phyloP scores from a whole-genome alignment of 2,113 vertebrate species.

The Hypanus sabinus region DNA sequence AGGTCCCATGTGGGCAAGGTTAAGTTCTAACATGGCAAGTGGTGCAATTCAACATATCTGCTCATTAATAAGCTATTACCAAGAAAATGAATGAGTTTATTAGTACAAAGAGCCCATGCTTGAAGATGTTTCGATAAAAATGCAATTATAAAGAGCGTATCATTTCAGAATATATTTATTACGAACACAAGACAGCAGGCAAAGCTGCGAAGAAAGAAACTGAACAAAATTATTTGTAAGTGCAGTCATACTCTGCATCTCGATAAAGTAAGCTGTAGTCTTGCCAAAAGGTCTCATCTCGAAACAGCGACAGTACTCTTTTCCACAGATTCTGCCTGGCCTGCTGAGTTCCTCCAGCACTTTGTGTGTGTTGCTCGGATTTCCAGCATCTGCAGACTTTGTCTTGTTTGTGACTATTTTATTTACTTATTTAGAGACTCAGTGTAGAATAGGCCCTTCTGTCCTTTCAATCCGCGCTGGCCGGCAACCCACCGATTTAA shows the following conservation, averaged over 20 bases:
- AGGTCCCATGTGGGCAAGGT: background rate
- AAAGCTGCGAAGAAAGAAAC: background rate
- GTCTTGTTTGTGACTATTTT: too few species aligned
- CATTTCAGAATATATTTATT: background rate
- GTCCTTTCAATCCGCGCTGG: too few species aligned
- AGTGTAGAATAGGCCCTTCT: too few species aligned
- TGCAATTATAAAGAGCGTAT: background rate
- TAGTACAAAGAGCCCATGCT: background rate
- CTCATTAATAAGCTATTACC: background rate
- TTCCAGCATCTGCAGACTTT: too few species aligned
- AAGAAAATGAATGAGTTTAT: background rate
- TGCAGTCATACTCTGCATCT: background rate
- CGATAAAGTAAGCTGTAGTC: too few species aligned
- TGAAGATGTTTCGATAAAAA: conserved; percentile 5
- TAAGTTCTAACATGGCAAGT: background rate
- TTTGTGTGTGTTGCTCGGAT: too few species aligned
- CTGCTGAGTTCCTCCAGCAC: too few species aligned
- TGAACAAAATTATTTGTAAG: background rate
- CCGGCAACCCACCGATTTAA: too few species aligned
- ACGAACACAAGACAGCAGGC: background rate
- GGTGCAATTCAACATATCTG: background rate
- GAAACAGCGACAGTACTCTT: too few species aligned
- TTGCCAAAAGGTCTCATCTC: too few species aligned
- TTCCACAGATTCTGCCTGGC: too few species aligned
- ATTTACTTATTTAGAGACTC: too few species aligned